Percentiles rank a stretch among this genome's conserved stretches.
These are phyloP conservation scores for Pristionchus pacificus DNA, from an alignment of 1,140 invertebrate genomes.

Conservation along the genomic window DNA sequence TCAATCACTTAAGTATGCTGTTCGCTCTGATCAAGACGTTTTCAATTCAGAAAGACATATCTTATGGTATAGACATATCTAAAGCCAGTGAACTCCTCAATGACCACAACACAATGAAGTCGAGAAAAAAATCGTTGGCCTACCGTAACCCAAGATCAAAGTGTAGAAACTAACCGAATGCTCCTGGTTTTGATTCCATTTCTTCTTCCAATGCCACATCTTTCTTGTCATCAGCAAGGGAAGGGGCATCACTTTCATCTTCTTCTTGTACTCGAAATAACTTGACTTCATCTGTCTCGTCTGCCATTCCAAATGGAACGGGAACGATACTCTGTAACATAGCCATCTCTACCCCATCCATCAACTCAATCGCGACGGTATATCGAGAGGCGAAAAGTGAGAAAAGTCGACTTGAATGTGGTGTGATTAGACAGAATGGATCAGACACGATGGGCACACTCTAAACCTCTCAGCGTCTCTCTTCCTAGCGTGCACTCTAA, in stretches of 20 bases:
- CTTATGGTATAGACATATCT: no score
- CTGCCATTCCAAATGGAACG: constrained; percentile 22
- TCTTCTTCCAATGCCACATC: constrained; percentile 38
- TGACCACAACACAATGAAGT: no score
- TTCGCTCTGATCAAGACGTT: no score
- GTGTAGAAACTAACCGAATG: background rate
- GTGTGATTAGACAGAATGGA: background rate
- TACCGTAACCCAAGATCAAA: no score
- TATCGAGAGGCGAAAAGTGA: constrained; percentile 18
- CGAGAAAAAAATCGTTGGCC: no score
- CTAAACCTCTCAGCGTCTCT: background rate
- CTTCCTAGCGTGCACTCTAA: no score
- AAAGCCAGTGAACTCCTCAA: no score
- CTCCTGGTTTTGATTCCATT: constrained; percentile 16
- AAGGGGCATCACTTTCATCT: constrained; percentile 21
- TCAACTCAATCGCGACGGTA: constrained; percentile 5
- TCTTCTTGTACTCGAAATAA: constrained; percentile 30
- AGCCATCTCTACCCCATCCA: no score
- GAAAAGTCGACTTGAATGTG: constrained; percentile 13
- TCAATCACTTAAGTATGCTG: no score
- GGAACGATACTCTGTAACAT: constrained; percentile 15
- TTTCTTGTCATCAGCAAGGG: constrained; percentile 37
- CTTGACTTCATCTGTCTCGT: constrained; percentile 38
- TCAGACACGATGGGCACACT: background rate
- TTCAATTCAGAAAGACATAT: no score